These are phyloP conservation scores for Melanotaenia maccullochi DNA, from an alignment of 2,797 vertebrate species.

Conservation along the genomic window DNA sequence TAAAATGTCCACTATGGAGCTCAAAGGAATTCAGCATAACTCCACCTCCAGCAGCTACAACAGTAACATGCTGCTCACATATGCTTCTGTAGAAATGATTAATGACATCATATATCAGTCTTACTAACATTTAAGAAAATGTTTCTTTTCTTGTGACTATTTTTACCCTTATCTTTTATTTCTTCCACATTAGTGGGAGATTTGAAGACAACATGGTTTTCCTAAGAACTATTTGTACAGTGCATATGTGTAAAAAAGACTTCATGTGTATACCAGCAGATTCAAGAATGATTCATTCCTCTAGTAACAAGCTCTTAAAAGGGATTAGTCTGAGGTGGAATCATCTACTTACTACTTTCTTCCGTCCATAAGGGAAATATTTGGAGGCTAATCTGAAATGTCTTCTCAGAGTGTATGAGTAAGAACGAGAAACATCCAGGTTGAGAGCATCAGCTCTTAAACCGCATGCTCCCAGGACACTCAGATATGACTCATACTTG, in stretches of 20 bases:
- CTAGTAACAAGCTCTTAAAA: neutral
- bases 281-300: slow-evolving; percentile 29
- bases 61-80: too few species aligned
- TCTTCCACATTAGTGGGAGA: neutral
- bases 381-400: neutral
- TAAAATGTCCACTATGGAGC: neutral
- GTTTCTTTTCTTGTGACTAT: neutral
- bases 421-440: slow-evolving; percentile 35
- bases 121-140: too few species aligned
- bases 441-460: slow-evolving; percentile 35
- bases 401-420: neutral
- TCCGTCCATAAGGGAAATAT: slow-evolving; percentile 1
- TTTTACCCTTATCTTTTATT: neutral
- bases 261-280: slow-evolving; percentile 3
- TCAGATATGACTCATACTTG: slow-evolving; percentile 47
- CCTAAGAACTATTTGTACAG: neutral
- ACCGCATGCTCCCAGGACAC: slow-evolving; percentile 35
- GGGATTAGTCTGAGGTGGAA: neutral
- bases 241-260: neutral
- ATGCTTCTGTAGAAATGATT: too few species aligned
- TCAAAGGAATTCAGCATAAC: neutral
- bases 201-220: neutral
- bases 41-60: too few species aligned
- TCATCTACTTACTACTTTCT: neutral
- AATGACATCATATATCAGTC: too few species aligned